Conservation (phyloP, 1,140 invertebrate genomes). For the Dufourea novaeangliae region DNA sequence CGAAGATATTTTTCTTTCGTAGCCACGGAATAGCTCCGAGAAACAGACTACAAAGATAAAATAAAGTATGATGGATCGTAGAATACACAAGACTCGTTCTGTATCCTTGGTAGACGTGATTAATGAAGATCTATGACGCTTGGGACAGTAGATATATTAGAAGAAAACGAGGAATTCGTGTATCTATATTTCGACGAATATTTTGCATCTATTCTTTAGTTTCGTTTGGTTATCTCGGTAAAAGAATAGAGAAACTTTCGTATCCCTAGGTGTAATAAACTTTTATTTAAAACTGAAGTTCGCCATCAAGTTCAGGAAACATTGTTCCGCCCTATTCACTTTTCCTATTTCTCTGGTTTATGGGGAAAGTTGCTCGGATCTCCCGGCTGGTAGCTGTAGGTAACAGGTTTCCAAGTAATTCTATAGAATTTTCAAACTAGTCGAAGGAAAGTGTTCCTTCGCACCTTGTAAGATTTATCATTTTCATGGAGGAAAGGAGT, state of each 20-base stretch:
- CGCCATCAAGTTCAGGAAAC: background rate
- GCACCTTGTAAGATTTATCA: background rate
- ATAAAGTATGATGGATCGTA: slow-evolving; percentile 13
- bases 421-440: background rate
- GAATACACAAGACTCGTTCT: background rate
- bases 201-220: background rate
- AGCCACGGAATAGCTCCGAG: background rate
- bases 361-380: slow-evolving; percentile 5
- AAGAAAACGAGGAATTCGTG: background rate
- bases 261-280: background rate
- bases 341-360: slow-evolving; percentile 4
- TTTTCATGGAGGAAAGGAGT: background rate
- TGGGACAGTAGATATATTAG: background rate
- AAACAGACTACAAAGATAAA: background rate
- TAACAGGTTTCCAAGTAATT: background rate
- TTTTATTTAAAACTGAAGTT: slow-evolving; percentile 1
- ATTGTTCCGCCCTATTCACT: background rate
- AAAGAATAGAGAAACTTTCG: background rate
- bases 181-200: background rate
- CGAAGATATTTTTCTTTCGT: background rate
- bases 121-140: slow-evolving; percentile 6
- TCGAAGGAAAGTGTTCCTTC: background rate
- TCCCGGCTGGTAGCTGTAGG: background rate
- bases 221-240: too few relatives aligned
- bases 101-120: background rate